phyloP scores from a whole-genome alignment of 2,888 invertebrate genomes.

The Liodrosophila aerea region DNA sequence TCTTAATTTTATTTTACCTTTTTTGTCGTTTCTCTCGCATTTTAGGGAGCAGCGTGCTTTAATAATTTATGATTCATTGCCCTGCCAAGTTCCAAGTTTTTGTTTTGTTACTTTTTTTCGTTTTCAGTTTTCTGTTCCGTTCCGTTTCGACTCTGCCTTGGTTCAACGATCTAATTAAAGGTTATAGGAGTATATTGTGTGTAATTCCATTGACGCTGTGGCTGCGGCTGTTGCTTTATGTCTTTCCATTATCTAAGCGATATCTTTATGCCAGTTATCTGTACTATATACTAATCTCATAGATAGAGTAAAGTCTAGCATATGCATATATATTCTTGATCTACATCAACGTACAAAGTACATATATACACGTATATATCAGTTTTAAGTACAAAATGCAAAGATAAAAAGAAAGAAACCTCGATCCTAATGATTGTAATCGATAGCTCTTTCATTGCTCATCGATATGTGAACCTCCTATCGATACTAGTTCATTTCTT shows the following conservation, averaged over 20 bases:
- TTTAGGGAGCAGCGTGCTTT: constrained; percentile 49
- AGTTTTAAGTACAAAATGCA: too few relatives aligned
- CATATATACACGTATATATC: too few relatives aligned
- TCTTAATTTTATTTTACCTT: constrained; percentile 12
- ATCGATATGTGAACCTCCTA: too few relatives aligned
- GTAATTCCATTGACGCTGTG: constrained; percentile 45
- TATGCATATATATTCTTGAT: not conserved
- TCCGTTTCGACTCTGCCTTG: constrained; percentile 50
- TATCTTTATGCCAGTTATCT: not conserved
- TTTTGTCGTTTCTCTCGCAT: constrained; percentile 21
- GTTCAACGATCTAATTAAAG: constrained; percentile 80
- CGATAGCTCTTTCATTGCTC: too few relatives aligned
- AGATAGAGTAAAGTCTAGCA: too few relatives aligned
- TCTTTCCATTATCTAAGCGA: too few relatives aligned
- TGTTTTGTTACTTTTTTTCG: too few relatives aligned
- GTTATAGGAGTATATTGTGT: constrained; percentile 51
- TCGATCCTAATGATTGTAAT: too few relatives aligned
- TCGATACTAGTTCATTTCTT: too few relatives aligned
- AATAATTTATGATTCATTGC: constrained; percentile 69
- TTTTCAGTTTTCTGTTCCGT: constrained; percentile 30
- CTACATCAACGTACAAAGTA: too few relatives aligned
- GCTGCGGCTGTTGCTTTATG: constrained; percentile 28
- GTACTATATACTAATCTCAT: not conserved
- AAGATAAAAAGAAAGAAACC: too few relatives aligned
- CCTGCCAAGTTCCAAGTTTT: constrained; percentile 44